Conservation (phyloP, 2,797 vertebrate genomes). For the Ispidina picta region DNA sequence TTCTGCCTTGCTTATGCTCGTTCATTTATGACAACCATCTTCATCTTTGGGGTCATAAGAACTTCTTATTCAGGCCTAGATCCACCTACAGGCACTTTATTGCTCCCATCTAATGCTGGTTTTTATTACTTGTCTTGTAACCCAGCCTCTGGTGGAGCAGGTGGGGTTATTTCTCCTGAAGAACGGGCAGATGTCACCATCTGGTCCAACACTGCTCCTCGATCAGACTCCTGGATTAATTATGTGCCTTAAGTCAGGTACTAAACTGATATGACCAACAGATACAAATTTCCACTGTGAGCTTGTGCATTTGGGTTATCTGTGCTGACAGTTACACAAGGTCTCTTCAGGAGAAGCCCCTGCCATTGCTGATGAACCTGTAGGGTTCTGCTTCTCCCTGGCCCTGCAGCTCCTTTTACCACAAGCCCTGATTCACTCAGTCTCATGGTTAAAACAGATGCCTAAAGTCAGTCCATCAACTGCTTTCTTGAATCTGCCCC, state of each 20-base stretch:
- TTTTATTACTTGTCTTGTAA: background rate
- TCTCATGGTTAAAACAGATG: background rate
- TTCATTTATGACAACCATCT: background rate
- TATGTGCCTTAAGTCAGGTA: background rate
- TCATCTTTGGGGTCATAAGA: background rate
- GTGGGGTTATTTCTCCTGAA: background rate
- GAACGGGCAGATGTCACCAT: background rate
- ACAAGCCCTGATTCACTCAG: background rate
- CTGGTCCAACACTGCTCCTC: background rate
- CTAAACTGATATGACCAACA: background rate
- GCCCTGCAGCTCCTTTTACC: background rate
- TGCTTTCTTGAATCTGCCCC: background rate
- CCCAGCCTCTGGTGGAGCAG: background rate
- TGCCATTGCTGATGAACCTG: rapidly evolving
- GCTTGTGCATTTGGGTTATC: background rate
- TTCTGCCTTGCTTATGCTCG: background rate
- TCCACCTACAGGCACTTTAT: background rate
- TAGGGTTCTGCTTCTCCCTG: background rate
- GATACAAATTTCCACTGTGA: background rate
- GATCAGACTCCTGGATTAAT: background rate
- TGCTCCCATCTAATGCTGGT: background rate
- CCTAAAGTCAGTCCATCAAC: background rate
- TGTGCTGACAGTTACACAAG: background rate
- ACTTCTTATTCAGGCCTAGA: background rate
- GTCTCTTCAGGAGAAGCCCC: background rate